Percentiles rank a stretch among this genome's conserved stretches.
phyloP scores from a whole-genome alignment of 2,888 invertebrate species.

The Mythimna pallens region DNA sequence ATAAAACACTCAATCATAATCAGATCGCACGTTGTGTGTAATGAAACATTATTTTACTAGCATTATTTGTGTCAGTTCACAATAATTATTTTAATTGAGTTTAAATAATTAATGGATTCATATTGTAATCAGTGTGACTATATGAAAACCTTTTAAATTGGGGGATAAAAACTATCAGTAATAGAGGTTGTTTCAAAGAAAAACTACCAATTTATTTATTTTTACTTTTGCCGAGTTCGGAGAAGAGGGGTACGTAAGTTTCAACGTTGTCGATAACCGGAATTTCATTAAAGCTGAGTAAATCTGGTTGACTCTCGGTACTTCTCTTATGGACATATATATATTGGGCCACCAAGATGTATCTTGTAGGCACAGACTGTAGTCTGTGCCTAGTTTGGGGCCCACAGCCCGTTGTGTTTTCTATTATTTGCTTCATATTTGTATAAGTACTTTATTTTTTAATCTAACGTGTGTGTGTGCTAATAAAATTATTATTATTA shows the following conservation, averaged over 20 bases:
- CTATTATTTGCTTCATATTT: too few relatives aligned
- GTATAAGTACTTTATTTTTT: too few relatives aligned
- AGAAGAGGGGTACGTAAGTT: background rate
- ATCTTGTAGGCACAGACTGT: too few relatives aligned
- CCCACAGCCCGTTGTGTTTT: too few relatives aligned
- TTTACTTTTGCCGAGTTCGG: too few relatives aligned
- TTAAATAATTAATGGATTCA: background rate
- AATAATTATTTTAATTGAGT: conserved; percentile 26
- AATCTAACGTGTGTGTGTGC: too few relatives aligned
- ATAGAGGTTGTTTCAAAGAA: background rate
- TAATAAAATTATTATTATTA: too few relatives aligned
- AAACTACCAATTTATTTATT: background rate
- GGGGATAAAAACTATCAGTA: background rate
- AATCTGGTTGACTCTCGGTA: background rate
- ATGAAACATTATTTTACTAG: background rate
- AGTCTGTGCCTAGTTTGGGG: too few relatives aligned
- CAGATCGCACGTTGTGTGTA: background rate
- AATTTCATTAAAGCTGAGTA: background rate
- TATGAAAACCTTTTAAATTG: background rate
- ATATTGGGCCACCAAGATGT: too few relatives aligned
- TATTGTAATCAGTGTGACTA: background rate
- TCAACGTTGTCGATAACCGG: background rate
- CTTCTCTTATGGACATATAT: background rate
- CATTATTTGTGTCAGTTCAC: conserved; percentile 5
- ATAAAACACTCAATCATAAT: background rate